A percentile compares a stretch with the other conserved stretches of the same genome.
Conservation (phyloP, 2,888 invertebrate genomes). For the Tanypteryx hageni region DNA sequence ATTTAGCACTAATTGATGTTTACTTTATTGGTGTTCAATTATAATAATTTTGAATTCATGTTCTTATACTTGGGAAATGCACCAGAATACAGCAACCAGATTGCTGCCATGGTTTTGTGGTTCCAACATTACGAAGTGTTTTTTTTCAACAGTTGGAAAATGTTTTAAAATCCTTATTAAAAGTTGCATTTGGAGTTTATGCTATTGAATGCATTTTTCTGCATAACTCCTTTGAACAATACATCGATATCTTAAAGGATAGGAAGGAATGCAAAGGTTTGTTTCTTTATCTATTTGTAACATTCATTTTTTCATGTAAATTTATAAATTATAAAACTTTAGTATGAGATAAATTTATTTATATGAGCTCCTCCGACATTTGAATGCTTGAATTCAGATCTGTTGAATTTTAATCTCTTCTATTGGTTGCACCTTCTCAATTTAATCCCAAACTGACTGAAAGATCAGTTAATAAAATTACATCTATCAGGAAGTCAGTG, state of each 20-base stretch:
- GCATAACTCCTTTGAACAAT: not conserved
- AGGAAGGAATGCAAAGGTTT: not conserved
- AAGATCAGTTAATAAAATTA: too few species aligned
- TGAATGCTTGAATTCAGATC: too few species aligned
- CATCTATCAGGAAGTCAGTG: too few species aligned
- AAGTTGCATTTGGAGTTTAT: not conserved
- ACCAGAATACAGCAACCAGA: not conserved
- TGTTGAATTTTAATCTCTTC: too few species aligned
- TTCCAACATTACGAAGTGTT: slow-evolving; percentile 16
- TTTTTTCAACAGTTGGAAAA: slow-evolving; percentile 20
- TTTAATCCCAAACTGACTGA: too few species aligned
- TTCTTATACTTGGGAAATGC: not conserved
- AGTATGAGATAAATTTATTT: not conserved
- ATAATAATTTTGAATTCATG: not conserved
- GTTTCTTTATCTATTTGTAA: not conserved
- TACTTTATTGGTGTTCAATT: too few species aligned
- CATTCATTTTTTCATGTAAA: not conserved
- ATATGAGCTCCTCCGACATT: too few species aligned
- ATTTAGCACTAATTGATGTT: too few species aligned
- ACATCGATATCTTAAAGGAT: not conserved
- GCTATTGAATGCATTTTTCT: not conserved
- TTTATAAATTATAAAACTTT: not conserved
- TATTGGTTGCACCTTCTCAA: too few species aligned
- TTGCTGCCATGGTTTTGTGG: slow-evolving; percentile 13
- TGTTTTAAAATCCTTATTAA: not conserved